Base-by-base conservation (phyloP, 2,888 invertebrate genomes). In the Ichneumon xanthorius region DNA sequence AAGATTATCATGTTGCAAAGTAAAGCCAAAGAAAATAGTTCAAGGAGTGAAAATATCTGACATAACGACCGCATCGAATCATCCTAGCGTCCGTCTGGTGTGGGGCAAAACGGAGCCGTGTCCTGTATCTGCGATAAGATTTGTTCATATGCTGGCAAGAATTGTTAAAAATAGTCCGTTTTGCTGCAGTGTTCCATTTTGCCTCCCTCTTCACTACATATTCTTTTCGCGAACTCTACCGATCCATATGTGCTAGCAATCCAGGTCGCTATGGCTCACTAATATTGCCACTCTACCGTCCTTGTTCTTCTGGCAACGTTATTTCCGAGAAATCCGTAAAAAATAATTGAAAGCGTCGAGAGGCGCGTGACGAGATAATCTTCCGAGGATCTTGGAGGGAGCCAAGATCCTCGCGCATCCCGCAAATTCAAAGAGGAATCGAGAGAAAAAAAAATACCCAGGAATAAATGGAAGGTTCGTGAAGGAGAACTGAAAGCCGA, bases 311-410 rank as follows among this genome's bases (percentile, higher is more conserved):
- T 37, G 2, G 37, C 33, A 65, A 65, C 33, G 58, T 68, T 72
- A 40, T 72, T 80, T 50, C 63, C 26, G 50, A 14, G 76, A 65
- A 80, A 19, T 14, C 48, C 37, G n/a, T 19, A 50, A 63, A 63
- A 76, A 70, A 72, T 65, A 48, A 16, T 26, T 72, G 45, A 58
- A 80, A 61, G 79, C 68, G 55, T 83, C 63, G 75, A 76, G 78
- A 81, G 48, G 40, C 63, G 68, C 80, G 53, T 67, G 68, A 81
- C 81, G 68, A 81, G 81, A 86, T 86, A 75, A 86, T 87, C 85
- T 70, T 71, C 55, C 40, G 58, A 72, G 58, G 55, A 53, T 37
- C 37, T 63, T 33, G 26, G 33, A 37, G 16, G 61, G 19, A 68
- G 48, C 26, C 68, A n/a, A n/a, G n/a, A n/a, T n/a, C n/a, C n/a